Evolutionary conservation across 2,888 invertebrate genomes (phyloP), one percentile per base, ranked within the genome.

Genomic region (Idaea straminata): DNA sequence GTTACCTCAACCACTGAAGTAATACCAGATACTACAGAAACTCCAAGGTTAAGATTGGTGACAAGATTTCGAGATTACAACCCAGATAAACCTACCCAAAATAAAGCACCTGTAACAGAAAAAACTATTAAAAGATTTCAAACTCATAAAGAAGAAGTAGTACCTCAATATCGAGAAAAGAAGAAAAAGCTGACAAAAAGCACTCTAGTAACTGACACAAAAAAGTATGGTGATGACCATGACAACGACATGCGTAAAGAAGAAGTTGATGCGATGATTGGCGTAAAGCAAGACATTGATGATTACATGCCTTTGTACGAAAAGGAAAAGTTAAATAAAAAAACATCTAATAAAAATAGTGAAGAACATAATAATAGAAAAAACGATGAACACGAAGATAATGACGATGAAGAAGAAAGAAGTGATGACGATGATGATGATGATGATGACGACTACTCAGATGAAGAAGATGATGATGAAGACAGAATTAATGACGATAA

Each of bases 181-280:
- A 89, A 90, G 74, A 91, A 84, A 62, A 92, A 91, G 72, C 82
- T 80, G 15, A 80, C 84, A 6, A 86, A 89, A 74, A 92, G 87
- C 35, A 93, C 93, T 4, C 75, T 90, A 66, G 89, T 93, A 0
- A 93, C 92, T 4, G 93, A 93, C 63, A 86, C 90, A 35, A 84
- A 90, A 69, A 83, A 80, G 15, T 93, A 93, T 70, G 91, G 89
- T 5, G 83, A 87, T 69, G 86, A 80, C 59, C 81, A 85, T 36
- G 85, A 86, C 63, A 85, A 59, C 10, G 59, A 91, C 66, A 81
- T 82, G 78, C 81, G 73, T 73, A 83, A 84, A 73, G 83, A 86
- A 72, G 89, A 91, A 80, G 83, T 92, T 5, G 92, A 92, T 77
- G 83, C 83, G 16, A 70, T 92, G 70, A 91, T 92, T 69, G 87